These are phyloP conservation scores for Cnemophilus loriae DNA, from an alignment of 2,113 vertebrate species.

Conservation along the genomic window DNA sequence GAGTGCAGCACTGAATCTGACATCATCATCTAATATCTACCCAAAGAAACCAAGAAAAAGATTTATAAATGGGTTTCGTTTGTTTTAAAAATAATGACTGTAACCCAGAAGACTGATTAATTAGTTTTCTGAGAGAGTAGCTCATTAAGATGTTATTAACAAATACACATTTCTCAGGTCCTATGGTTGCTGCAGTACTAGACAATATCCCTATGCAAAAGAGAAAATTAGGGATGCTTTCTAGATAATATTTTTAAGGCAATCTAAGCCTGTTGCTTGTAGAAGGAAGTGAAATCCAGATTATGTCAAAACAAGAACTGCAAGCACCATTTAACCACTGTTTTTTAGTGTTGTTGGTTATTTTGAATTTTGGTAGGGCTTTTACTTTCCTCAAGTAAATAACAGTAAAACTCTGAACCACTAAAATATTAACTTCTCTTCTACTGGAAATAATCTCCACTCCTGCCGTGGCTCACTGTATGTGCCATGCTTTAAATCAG, in stretches of 20 bases:
- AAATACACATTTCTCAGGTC: background rate
- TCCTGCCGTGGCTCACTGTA: background rate
- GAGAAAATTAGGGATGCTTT: background rate
- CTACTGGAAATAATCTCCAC: background rate
- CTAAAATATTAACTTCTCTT: background rate
- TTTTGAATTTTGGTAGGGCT: background rate
- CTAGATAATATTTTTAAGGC: background rate
- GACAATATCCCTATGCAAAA: background rate
- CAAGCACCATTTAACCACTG: background rate
- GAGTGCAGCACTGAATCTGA: background rate
- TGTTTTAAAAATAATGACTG: background rate
- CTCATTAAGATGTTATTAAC: slow-evolving; percentile 14
- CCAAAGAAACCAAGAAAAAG: background rate
- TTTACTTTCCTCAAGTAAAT: background rate
- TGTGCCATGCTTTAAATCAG: background rate
- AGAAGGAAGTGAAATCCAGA: background rate
- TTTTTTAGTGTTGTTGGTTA: background rate
- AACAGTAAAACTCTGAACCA: background rate
- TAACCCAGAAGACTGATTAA: background rate
- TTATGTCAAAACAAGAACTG: background rate
- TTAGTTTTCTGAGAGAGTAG: background rate
- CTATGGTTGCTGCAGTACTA: background rate
- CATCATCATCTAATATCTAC: background rate
- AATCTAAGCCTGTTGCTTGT: background rate
- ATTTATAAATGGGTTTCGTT: background rate